Base-by-base conservation (phyloP, 2,888 invertebrate genomes). In the Gonocerus acuteangulatus region DNA sequence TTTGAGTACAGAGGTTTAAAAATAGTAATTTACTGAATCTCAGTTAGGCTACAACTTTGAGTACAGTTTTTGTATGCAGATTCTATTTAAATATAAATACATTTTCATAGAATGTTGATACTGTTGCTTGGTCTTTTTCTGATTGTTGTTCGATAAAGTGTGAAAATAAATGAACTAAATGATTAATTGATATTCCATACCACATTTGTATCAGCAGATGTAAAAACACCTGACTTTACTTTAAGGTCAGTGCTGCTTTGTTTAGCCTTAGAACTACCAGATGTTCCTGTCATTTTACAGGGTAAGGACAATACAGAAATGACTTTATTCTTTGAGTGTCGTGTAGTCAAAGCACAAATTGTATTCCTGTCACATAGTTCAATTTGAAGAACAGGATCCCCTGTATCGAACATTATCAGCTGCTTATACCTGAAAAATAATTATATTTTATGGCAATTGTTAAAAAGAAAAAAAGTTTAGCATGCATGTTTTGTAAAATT, bases 401-500 rank as follows among this genome's bases (percentile, higher is more conserved):
- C 62, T 2, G 54, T 34, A 21, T 65, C 65, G 19, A 62, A 54
- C 65, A 65, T 65, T 9, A 62, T 54, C 32, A 65, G 48, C 34
- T 62, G 57, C 13, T 54, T 52, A 52, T 62, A 65, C 32, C 65
- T 65, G 48, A 44, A 47, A 47, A 52, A 61, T 18, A 18, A 49
- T 1, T 15, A 27, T 2, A 13, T 21, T 47, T 13, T 21, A 9
- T 47, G 2, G 21, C 19, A n/a, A n/a, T n/a, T n/a, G n/a, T n/a
- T n/a, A n/a, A n/a, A n/a, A n/a, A n/a, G n/a, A 18, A 45, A 3
- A 13, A 16, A 19, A 19, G 2, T 45, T n/a, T n/a, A n/a, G n/a
- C n/a, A n/a, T n/a, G n/a, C n/a, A n/a, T n/a, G n/a, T n/a, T n/a
- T n/a, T n/a, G n/a, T n/a, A n/a, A n/a, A n/a, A n/a, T n/a, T n/a